Base-by-base conservation (phyloP, 1,140 invertebrate genomes). In the Penaeus japonicus region DNA sequence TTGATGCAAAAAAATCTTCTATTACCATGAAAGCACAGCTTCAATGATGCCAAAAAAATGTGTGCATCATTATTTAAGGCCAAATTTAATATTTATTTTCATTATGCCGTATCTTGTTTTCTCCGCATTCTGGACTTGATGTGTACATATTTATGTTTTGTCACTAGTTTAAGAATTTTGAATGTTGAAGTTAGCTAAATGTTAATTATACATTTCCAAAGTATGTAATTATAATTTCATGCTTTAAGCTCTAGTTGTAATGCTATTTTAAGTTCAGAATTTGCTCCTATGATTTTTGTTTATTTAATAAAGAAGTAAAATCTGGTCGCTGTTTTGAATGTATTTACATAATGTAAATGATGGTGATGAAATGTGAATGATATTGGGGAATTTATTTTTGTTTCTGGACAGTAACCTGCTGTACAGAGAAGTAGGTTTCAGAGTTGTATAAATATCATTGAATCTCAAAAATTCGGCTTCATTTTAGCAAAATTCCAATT, bases 231-330 rank as follows among this genome's bases (percentile, higher is more conserved):
- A 83, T 88, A 83, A 88, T 84, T 88, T 88, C 65, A 77, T 88
- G 86, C 86, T 88, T 88, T 88, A 88, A 88, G 86, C 86, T 88
- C 70, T 88, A 88, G 86, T 77, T 88, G 65, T 88, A 88, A 88
- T 88, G 86, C 86, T 88, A 83, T 77, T 81, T 77, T 88, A 88
- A 88, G 86, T 83, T 83, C 22, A 57, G 73, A 88, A 88, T 79
- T 62, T 87, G 85, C 62, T 80, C 77, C 65, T 39, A 80, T 79
- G 57, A 80, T 87, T 87, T 55, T 53, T 77, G 53, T 77, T 32
- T 30, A 55, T 78, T 85, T 35, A 78, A 24, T 15, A 86, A 78
- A 77, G 47, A 87, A 86, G n/a, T 47, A 65, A 47, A 84, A 70
- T 84, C 83, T 84, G 82, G 83, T 84, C 65, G 39, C 39, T 75